phyloP scores from a whole-genome alignment of 35 echinoderm and acorn worm species.

The Lytechinus pictus region DNA sequence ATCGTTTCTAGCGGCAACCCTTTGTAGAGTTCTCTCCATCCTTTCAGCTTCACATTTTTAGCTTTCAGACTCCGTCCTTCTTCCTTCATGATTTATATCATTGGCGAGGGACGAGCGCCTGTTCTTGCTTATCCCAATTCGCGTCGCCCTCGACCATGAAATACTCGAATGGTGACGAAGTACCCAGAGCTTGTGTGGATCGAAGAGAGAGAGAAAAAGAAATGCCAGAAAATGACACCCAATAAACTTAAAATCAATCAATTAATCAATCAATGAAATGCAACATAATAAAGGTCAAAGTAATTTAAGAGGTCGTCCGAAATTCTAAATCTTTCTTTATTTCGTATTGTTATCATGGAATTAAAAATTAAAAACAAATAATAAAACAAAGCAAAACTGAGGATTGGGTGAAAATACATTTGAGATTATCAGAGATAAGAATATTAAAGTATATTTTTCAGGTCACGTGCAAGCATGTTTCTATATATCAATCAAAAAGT shows the following conservation, averaged over 20 bases:
- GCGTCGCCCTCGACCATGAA: neutral
- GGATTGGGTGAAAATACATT: too few relatives aligned
- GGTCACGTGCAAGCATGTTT: too few relatives aligned
- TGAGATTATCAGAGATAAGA: too few relatives aligned
- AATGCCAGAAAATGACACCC: too few relatives aligned
- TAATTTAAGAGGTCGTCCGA: too few relatives aligned
- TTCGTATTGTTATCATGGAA: too few relatives aligned
- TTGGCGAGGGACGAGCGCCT: slow-evolving; percentile 29
- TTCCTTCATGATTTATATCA: neutral
- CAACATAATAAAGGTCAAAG: neutral
- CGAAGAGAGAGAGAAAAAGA: neutral
- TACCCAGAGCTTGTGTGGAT: neutral
- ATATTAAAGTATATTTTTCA: too few relatives aligned
- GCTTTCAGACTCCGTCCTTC: neutral
- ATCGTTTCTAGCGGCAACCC: neutral
- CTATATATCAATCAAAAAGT: too few relatives aligned
- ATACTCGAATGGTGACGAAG: neutral
- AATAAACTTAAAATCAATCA: neutral
- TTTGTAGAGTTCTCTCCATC: neutral
- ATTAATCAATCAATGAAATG: neutral
- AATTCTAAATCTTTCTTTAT: too few relatives aligned
- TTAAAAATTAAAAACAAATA: too few relatives aligned
- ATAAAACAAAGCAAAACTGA: too few relatives aligned
- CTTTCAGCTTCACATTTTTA: neutral
- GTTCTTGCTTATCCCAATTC: neutral